Base-by-base conservation (phyloP, 2,888 invertebrate species). In the Drosophila sordidapex region DNA sequence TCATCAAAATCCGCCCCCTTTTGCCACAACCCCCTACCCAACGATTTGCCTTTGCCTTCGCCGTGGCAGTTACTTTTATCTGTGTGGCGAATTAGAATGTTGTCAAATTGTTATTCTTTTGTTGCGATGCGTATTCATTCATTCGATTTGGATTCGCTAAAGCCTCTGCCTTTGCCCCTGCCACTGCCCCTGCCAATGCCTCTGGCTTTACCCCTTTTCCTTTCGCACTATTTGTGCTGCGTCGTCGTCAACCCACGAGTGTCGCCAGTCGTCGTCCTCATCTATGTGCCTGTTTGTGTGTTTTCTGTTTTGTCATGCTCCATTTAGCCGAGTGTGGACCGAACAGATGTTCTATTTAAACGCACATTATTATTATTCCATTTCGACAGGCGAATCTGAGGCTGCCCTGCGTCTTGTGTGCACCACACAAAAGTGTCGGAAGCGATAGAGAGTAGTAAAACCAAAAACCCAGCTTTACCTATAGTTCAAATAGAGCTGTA, bases 341-440 rank as follows among this genome's bases (percentile, higher is more conserved):
- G 92, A 93, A 92, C 93, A 93, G 93, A 93, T 93, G 93, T 93
- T 93, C 89, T 90, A 91, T 91, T 92, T 93, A 92, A 92, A 93
- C 91, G 91, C 91, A 90, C 88, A 92, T 91, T 91, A 92, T 91
- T 86, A 88, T 90, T 91, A 91, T 91, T 91, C 87, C 86, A 89
- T 91, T 91, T 91, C 83, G 84, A 89, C 88, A 82, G 88, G 72
- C 88, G 89, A 87, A 87, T 89, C 86, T 63, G 85, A 89, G 86
- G 58, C 77, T 61, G 73, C 56, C 68, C 62, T 73, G 49, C 63
- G 66, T 54, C 61, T 68, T 67, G 67, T 54, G 87, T 57, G 56
- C 81, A 90, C 90, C 85, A 18, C 61, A 61, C 85, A 59, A 76
- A 74, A 8, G 15, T 59, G 71, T 74, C 79, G n/a, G 0, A 27